Percentiles rank a stretch among this genome's conserved stretches.
phyloP scores from a whole-genome alignment of 2,113 vertebrate genomes.

The Tyrannus savana region DNA sequence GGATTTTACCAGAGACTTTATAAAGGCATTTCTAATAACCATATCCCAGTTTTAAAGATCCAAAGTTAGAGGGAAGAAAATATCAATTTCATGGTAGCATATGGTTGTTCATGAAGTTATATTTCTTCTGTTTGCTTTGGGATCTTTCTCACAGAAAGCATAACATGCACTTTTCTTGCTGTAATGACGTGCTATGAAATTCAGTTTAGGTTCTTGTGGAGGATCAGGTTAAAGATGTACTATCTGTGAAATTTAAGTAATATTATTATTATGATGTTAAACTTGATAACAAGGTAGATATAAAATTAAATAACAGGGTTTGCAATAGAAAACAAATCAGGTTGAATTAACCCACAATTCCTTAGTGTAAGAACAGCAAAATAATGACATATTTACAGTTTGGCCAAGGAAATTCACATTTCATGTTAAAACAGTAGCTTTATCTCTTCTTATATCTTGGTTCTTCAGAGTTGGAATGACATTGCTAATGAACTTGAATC shows the following conservation, averaged over 20 bases:
- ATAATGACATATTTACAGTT: background rate
- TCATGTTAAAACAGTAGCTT: background rate
- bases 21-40: background rate
- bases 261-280: background rate
- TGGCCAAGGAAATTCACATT: conserved; percentile 14
- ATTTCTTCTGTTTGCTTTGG: background rate
- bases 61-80: background rate
- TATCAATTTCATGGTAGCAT: background rate
- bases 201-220: background rate
- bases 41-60: background rate
- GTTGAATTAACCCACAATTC: conserved; percentile 22
- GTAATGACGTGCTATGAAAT: background rate
- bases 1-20: background rate
- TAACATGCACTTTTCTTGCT: background rate
- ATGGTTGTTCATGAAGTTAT: background rate
- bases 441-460: background rate
- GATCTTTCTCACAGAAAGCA: background rate
- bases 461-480: background rate
- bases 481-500: background rate
- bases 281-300: background rate
- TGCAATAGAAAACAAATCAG: background rate
- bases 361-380: background rate
- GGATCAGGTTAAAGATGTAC: background rate
- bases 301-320: background rate
- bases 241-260: background rate